Conservation (phyloP, 2,888 invertebrate genomes). For the Latheticus oryzae region DNA sequence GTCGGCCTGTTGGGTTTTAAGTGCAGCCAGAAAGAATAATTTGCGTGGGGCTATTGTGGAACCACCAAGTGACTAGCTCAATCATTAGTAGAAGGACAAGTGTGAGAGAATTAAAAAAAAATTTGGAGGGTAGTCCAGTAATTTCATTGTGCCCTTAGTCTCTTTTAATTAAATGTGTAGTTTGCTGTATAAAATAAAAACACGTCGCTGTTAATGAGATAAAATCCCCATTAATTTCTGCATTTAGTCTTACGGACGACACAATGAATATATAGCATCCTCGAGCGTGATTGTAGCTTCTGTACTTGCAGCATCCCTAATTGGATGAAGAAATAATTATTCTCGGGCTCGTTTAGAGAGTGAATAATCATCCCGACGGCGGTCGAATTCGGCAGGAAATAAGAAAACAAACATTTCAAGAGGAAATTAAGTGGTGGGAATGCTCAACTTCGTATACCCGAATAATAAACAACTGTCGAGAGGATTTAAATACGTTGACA, state of each 20-base stretch:
- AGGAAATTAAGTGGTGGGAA: constrained; percentile 32
- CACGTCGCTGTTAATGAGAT: constrained; percentile 59
- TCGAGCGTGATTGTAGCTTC: constrained; percentile 58
- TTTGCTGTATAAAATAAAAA: constrained; percentile 50
- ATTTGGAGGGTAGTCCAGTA: no score
- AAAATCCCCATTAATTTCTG: constrained; percentile 61
- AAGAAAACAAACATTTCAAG: constrained; percentile 40
- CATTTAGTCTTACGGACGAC: constrained; percentile 58
- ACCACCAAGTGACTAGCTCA: constrained; percentile 35
- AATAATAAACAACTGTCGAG: constrained; percentile 40
- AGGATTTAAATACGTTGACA: constrained; percentile 27
- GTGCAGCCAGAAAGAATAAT: constrained; percentile 46
- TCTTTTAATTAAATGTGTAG: constrained; percentile 42
- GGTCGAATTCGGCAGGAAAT: constrained; percentile 42
- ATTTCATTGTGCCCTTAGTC: no score
- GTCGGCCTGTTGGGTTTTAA: constrained; percentile 55
- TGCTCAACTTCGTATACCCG: constrained; percentile 13
- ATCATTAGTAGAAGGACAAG: constrained; percentile 8
- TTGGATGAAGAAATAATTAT: constrained; percentile 62
- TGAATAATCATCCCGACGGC: constrained; percentile 39
- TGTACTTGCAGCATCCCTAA: constrained; percentile 57
- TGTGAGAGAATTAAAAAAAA: not conserved
- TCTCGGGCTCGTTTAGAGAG: constrained; percentile 47
- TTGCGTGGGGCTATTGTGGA: constrained; percentile 32
- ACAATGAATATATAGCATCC: constrained; percentile 59